A percentile compares a stretch with the other conserved stretches of the same genome.
These are phyloP conservation scores for Drosophila suboccidentalis DNA, from an alignment of 2,888 invertebrate species.

Conservation along the genomic window DNA sequence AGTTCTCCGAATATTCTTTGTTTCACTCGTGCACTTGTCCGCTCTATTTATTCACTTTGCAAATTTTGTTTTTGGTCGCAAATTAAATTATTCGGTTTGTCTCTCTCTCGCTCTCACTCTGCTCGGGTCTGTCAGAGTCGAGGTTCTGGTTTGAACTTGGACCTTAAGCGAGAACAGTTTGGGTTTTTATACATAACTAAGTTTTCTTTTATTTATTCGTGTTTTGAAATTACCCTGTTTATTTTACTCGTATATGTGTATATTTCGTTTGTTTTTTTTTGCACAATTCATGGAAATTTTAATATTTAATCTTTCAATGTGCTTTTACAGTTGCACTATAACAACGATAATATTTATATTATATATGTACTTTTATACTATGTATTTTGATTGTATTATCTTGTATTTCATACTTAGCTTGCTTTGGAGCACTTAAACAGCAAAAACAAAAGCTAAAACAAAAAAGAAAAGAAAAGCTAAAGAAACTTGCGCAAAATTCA, in stretches of 20 bases:
- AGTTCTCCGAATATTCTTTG: not conserved
- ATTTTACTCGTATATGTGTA: conserved; percentile 6
- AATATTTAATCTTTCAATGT: conserved; percentile 31
- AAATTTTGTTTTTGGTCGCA: conserved; percentile 60
- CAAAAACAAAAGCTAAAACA: conserved; percentile 66
- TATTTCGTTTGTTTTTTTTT: conserved; percentile 4
- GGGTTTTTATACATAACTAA: conserved; percentile 9
- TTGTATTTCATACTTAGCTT: conserved; percentile 86
- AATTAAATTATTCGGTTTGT: conserved; percentile 72
- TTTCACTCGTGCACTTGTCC: conserved; percentile 6
- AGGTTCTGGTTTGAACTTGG: conserved; percentile 42
- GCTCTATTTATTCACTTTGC: conserved; percentile 27
- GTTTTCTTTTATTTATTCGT: not conserved
- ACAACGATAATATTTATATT: conserved; percentile 28
- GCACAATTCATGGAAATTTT: conserved; percentile 13
- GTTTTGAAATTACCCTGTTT: conserved; percentile 5
- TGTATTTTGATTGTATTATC: conserved; percentile 83
- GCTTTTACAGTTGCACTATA: conserved; percentile 46
- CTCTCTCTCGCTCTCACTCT: conserved; percentile 1
- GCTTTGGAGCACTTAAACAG: conserved; percentile 86
- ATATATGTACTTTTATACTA: conserved; percentile 65
- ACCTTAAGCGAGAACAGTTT: conserved; percentile 18
- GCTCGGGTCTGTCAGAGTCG: conserved; percentile 13
- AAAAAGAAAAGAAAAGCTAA: conserved; percentile 68
- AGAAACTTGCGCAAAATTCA: conserved; percentile 61